phyloP scores from a whole-genome alignment of 2,113 vertebrate genomes.

The Antidorcas marsupialis region DNA sequence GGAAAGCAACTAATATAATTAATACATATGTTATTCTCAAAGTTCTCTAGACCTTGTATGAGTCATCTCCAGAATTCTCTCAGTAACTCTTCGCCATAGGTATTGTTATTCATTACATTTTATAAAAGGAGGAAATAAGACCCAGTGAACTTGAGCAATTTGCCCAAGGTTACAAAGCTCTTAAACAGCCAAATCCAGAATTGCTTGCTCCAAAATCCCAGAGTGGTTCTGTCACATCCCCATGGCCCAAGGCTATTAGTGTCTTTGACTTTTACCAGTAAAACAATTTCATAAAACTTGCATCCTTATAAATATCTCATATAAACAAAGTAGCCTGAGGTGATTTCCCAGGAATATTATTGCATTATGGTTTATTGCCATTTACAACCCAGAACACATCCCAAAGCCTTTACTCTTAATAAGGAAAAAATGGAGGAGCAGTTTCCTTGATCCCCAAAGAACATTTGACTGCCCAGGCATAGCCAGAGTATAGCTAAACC shows the following conservation, averaged over 20 bases:
- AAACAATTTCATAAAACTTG: slow-evolving; percentile 48
- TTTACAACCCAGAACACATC: slow-evolving; percentile 27
- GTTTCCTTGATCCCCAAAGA: neutral
- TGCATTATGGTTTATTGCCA: neutral
- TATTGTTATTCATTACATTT: neutral
- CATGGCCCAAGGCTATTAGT: neutral
- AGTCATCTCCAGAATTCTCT: neutral
- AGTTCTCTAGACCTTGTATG: neutral
- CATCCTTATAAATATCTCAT: slow-evolving; percentile 38
- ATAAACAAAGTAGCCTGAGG: slow-evolving; percentile 16
- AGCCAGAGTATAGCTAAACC: neutral
- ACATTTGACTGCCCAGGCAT: neutral
- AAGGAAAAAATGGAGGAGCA: neutral
- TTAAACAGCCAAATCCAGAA: neutral
- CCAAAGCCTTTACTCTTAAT: neutral
- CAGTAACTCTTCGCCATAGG: neutral
- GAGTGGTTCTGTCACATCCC: neutral
- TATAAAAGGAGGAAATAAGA: neutral
- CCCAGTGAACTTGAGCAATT: neutral
- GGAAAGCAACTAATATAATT: neutral
- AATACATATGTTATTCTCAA: neutral
- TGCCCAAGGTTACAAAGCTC: neutral
- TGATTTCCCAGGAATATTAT: slow-evolving; percentile 36
- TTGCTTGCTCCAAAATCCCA: neutral
- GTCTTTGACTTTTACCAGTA: slow-evolving; percentile 23